Evolutionary conservation across 2,113 vertebrate species (phyloP).

Genomic region (Cranoglanis bouderius): DNA sequence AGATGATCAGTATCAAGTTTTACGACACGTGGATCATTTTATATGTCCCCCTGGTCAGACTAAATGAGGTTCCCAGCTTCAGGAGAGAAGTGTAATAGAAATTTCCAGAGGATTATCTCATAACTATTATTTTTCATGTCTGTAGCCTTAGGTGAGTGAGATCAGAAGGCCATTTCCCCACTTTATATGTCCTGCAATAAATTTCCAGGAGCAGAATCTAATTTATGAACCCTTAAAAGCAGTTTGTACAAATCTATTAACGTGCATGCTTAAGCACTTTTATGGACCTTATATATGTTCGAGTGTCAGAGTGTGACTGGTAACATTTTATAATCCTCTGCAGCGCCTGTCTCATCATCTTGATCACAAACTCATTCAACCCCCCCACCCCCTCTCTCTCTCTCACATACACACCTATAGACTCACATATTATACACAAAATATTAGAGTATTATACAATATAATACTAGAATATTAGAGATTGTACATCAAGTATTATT

Average conservation of each 20-base stretch:
- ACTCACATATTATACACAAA: too few species aligned
- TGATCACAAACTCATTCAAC: background rate
- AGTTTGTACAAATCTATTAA: conserved; percentile 49
- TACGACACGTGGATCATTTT: background rate
- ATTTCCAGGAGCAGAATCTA: conserved; percentile 44
- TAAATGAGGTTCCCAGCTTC: conserved; percentile 19
- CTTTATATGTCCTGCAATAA: conserved; percentile 10
- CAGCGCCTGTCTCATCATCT: conserved; percentile 38
- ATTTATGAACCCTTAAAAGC: conserved; percentile 49
- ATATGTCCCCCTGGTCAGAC: background rate
- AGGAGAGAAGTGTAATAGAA: conserved; percentile 32
- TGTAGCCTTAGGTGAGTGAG: conserved; percentile 29
- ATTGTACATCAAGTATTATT: too few species aligned
- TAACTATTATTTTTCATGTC: conserved; percentile 43
- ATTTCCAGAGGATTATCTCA: conserved; percentile 40
- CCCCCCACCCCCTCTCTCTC: background rate
- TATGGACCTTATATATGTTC: conserved; percentile 46
- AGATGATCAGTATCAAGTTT: background rate
- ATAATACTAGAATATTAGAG: too few species aligned
- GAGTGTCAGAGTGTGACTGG: conserved; percentile 40
- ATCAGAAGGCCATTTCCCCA: background rate
- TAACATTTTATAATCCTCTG: conserved; percentile 53
- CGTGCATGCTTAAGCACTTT: conserved; percentile 51
- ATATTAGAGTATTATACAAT: too few species aligned
- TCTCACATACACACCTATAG: background rate